Conservation (phyloP, 2,888 invertebrate genomes). For the Neria commutata region DNA sequence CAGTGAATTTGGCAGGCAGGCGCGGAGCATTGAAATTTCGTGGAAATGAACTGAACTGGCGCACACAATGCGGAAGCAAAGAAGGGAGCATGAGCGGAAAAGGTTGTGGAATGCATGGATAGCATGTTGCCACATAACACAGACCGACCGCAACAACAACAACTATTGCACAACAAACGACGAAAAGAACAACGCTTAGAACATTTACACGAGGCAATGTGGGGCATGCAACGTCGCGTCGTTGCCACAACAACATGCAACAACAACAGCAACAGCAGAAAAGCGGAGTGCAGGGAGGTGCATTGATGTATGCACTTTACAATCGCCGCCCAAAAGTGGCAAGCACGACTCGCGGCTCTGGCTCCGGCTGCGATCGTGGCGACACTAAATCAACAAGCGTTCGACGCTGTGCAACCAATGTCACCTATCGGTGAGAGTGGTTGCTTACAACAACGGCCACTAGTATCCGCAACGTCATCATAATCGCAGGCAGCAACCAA, state of each 20-base stretch:
- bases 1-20: neutral
- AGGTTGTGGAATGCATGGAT: too few species aligned
- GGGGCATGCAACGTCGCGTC: neutral
- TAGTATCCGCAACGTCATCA: too few species aligned
- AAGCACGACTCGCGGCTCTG: too few species aligned
- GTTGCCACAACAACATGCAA: too few species aligned
- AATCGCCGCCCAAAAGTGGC: neutral
- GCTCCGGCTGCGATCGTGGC: neutral
- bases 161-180: neutral
- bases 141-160: neutral
- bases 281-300: neutral
- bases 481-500: neutral
- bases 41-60: neutral
- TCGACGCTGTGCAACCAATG: neutral
- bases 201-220: neutral
- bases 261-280: neutral
- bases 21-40: neutral
- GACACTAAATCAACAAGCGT: conserved; percentile 4
- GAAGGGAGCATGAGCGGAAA: too few species aligned
- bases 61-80: neutral
- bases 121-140: too few species aligned
- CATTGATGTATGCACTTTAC: neutral
- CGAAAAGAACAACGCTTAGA: neutral
- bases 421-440: neutral
- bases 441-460: neutral